Base-by-base conservation (phyloP, 2,888 invertebrate species). In the Mythimna albipuncta region DNA sequence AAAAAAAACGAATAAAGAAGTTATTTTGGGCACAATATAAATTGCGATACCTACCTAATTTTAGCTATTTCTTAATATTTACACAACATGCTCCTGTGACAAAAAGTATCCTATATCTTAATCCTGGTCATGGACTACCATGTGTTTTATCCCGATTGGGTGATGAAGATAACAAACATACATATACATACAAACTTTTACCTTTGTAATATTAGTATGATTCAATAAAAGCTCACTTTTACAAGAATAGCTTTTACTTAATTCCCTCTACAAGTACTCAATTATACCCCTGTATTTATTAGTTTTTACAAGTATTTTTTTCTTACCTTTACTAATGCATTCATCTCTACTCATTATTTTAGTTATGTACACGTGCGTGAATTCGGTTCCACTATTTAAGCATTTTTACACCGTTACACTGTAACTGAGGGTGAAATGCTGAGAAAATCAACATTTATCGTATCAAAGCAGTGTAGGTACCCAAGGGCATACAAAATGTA, bases 401-500 rank as follows among this genome's bases (percentile, higher is more conserved):
- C 26, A 26, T 26, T 26, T 26, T 26, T 26, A 26, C 26, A 26
- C 5, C 6, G 19, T 55, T 41, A 47, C 10, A 32, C 50, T 57
- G 26, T 72, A 32, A 59, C 21, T 41, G 35, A 62, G 57, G 11
- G 50, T 61, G 6, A 67, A 16, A 16, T 47, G 69, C 47, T 58
- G 32, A 61, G 11, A 54, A 54, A 54, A 66, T 59, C 26, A 73
- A 59, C 61, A 59, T 52, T 67, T 26, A 54, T 32, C 13, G 41
- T 64, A 54, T 50, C 38, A 35, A 19, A 62, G 44, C 54, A 47
- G 35, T 55, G 35, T 21, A 26, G 26, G 32, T 52, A 47, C 7
- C 16, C 52, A 77, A 77, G 57, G 80, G 41, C 67, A 64, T 47
- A 52, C 44, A 57, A 69, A 68, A 63, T 71, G 35, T 41, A 63